Evolutionary conservation across 2,888 invertebrate genomes (phyloP), one percentile per base, ranked within the genome.

Genomic region (Tetragonula carbonaria): DNA sequence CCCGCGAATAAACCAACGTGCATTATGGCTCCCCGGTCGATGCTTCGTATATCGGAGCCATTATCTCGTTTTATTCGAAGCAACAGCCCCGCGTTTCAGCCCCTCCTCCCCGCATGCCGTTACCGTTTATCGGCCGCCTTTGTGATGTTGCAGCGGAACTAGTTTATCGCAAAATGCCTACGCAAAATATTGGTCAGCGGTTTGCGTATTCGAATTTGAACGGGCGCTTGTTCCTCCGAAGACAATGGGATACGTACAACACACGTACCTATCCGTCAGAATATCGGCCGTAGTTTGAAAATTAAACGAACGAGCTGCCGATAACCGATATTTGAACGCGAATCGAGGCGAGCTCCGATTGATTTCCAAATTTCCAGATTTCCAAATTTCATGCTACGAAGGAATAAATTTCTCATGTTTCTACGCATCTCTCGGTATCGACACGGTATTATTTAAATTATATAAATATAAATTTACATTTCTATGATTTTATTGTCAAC

Each of bases 61-160:
- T 88, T 86, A 87, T 86, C 80, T 80, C 78, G 83, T 86, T 87
- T 88, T 88, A 83, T 86, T 83, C 82, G 74, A 28, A 59, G 72
- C 74, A 68, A 59, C 74, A 38, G 68, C 45, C 66, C 74, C 71
- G 3, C 57, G 50, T 45, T 38, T 14, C 33, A 53, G 50, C 38
- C 66, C 53, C 66, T 65, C 28, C 28, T 28, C 28, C 28, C 28
- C 28, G 28, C 28, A 28, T 77, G 76, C 72, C 67, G 84, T 53
- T 75, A 77, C 70, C 82, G 78, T 88, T 88, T 85, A 87, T 88
- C 85, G 85, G 67, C 65, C 45, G 78, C 74, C 71, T 87, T 81
- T 85, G 83, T 77, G 72, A 87, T 74, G 85, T 77, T 68, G 74
- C 68, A 45, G 55, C 68, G 77, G 67, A 78, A 76, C 78, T 62